Conservation (phyloP, 2,797 vertebrate species). For the Pseudomugil gertrudae region DNA sequence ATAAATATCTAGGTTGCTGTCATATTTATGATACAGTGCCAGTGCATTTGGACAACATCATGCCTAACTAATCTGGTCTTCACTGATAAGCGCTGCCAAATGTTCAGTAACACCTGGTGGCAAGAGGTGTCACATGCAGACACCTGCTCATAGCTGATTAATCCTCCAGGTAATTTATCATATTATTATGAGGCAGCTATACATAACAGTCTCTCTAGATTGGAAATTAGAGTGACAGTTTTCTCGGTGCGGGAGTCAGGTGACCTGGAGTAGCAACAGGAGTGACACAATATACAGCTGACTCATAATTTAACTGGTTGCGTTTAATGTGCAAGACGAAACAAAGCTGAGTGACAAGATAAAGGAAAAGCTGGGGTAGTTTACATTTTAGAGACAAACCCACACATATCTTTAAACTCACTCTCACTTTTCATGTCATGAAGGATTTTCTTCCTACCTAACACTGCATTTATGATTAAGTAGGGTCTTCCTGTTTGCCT, state of each 20-base stretch:
- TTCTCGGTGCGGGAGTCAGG: not conserved
- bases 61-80: constrained; percentile 18
- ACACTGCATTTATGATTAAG: not conserved
- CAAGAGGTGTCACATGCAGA: constrained; percentile 38
- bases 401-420: not conserved
- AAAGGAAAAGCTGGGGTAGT: constrained; percentile 4
- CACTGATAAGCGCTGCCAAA: constrained; percentile 32
- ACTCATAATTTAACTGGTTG: constrained; percentile 7
- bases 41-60: constrained; percentile 22
- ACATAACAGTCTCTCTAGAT: constrained; percentile 4
- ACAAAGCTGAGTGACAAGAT: not conserved
- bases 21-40: not conserved
- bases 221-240: not conserved
- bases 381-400: not conserved
- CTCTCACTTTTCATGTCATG: not conserved
- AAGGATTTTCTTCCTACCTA: not conserved
- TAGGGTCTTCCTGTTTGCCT: not conserved
- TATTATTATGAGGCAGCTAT: constrained; percentile 27
- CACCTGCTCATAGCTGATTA: constrained; percentile 47
- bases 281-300: not conserved
- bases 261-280: not conserved
- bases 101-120: constrained; percentile 38
- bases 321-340: not conserved
- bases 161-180: constrained; percentile 45
- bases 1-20: constrained; percentile 5